phyloP scores from a whole-genome alignment of 92 coral and sea anemone genomes.

The Pocillopora grandis region DNA sequence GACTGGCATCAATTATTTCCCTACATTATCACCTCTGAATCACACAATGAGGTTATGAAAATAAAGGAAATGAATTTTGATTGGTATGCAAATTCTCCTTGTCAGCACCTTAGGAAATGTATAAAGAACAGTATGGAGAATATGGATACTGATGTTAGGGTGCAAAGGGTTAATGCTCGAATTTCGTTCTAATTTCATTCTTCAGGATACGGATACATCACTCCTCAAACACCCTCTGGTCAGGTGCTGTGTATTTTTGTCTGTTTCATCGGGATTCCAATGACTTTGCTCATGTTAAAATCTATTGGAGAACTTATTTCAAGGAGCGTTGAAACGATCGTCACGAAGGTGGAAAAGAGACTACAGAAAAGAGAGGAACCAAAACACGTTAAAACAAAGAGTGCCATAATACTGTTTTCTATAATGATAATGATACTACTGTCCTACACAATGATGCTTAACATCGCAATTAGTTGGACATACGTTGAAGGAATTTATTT shows the following conservation, averaged over 20 bases:
- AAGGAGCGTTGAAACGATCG: background rate
- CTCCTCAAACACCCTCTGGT: constrained; percentile 50
- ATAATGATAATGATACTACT: background rate
- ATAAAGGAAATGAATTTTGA: too few relatives aligned
- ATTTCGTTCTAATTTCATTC: too few relatives aligned
- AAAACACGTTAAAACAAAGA: background rate
- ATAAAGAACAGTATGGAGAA: too few relatives aligned
- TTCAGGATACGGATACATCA: constrained; percentile 47
- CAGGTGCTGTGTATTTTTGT: constrained; percentile 42
- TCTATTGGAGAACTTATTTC: constrained; percentile 39
- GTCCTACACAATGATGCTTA: background rate
- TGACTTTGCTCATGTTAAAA: constrained; percentile 29
- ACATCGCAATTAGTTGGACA: background rate
- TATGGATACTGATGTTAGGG: too few relatives aligned
- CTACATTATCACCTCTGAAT: too few relatives aligned
- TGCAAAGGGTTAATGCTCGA: too few relatives aligned
- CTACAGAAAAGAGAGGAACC: constrained; percentile 5
- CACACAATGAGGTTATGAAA: too few relatives aligned
- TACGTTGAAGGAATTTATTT: constrained; percentile 33
- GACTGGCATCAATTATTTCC: too few relatives aligned
- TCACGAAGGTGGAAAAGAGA: constrained; percentile 16
- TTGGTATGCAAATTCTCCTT: too few relatives aligned
- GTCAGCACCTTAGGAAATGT: too few relatives aligned
- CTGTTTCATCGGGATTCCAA: constrained; percentile 41
- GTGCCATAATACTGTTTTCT: constrained; percentile 19